Base-by-base conservation (phyloP, 2,113 vertebrate species). In the Podocnemis expansa region DNA sequence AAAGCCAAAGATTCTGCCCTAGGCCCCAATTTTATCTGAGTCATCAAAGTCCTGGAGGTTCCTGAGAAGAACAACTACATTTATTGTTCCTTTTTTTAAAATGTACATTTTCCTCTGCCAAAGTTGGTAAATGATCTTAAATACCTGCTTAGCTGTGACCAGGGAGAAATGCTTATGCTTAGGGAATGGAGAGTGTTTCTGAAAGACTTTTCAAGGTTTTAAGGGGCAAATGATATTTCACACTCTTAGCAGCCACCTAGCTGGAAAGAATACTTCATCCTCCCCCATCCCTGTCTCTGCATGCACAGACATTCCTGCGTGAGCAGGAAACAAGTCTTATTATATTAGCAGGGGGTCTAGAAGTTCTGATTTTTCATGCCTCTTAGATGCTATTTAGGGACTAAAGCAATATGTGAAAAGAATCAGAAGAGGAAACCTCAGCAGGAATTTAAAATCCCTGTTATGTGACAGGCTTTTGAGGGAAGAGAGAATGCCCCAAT, bases 261-360 rank as follows among this genome's bases (percentile, higher is more conserved):
- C 27, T 52, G 79, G 84, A 86, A 92, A 94, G 84, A 27, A 25
- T 81, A 85, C 92, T 96, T 90, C 91, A 94, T 45, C 51, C 45
- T 93, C 38, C 55, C 92, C 78, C 70, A 89, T 83, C 24, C 88
- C 83, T 60, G 49, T 1, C 56, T 58, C 80, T 84, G 88, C 75
- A 88, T 1, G 0, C 88, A 93, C 45, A 93, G 92, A 85, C 86
- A 89, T 85, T 89, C 93, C 94, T 2, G 0, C 90, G 78, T 80
- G 84, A 94, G 87, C 91, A 96, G 95, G 90, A 96, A 96, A 94
- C 81, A 94, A 95, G 92, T 75, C 89, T 94, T 88, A 81, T 83
- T 94, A 92, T 76, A 94, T 78, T 81, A 94, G 92, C 96, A 95
- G 95, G 90, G 93, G 85, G 86, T 90, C 87, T 92, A 83, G 84